Conservation (phyloP, 2,888 invertebrate species). For the Peribatodes rhomboidaria region DNA sequence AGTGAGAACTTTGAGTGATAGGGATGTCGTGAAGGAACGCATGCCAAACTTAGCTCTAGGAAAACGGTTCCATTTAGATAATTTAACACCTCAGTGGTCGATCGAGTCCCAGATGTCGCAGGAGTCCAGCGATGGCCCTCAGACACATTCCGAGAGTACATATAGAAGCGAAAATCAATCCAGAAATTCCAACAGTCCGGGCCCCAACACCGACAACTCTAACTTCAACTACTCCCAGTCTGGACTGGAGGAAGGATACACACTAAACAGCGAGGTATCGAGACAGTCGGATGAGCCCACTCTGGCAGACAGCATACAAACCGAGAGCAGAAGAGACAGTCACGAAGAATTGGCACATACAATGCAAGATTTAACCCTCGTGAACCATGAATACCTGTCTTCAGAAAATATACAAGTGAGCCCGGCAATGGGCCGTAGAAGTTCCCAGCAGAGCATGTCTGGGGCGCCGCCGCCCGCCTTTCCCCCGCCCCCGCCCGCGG, state of each 20-base stretch:
- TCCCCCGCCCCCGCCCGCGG: slow-evolving; percentile 49
- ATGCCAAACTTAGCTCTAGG: slow-evolving; percentile 79
- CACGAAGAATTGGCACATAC: slow-evolving; percentile 70
- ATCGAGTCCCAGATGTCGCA: slow-evolving; percentile 89
- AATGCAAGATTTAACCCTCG: slow-evolving; percentile 73
- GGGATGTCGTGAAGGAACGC: slow-evolving; percentile 72
- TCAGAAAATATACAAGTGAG: slow-evolving; percentile 49
- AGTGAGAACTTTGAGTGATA: slow-evolving; percentile 73
- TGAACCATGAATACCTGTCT: slow-evolving; percentile 63
- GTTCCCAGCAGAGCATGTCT: slow-evolving; percentile 42
- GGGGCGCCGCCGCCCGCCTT: slow-evolving; percentile 55
- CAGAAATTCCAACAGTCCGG: slow-evolving; percentile 81
- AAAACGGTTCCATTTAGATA: slow-evolving; percentile 75
- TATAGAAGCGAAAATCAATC: slow-evolving; percentile 87
- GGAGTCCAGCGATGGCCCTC: slow-evolving; percentile 88
- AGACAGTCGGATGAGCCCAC: slow-evolving; percentile 64
- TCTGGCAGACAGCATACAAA: slow-evolving; percentile 55
- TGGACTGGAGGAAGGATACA: slow-evolving; percentile 63
- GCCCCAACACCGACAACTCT: slow-evolving; percentile 72
- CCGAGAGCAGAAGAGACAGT: slow-evolving; percentile 60
- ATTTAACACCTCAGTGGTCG: slow-evolving; percentile 88
- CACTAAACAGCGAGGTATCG: slow-evolving; percentile 69
- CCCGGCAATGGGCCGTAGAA: slow-evolving; percentile 43
- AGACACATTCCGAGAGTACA: slow-evolving; percentile 87
- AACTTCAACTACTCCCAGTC: slow-evolving; percentile 76